Evolutionary conservation across 30 jellyfish, hydroid and myxozoan genomes (phyloP), one percentile per base, ranked within the genome.

Genomic region (Turritopsis dohrnii): DNA sequence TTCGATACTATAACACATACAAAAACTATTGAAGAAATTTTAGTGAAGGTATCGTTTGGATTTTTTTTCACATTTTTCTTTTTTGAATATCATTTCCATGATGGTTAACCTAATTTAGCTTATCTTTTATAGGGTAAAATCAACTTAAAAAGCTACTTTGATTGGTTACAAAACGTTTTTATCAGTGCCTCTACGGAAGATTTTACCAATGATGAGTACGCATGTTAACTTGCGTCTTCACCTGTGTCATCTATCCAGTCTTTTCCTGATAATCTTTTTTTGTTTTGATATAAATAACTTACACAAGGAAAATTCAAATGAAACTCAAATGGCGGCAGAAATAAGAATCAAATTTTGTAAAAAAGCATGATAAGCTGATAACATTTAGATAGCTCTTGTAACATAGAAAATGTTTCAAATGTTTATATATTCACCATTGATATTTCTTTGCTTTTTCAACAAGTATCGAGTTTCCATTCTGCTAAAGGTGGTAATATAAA

Each of bases 1-100:
- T 93, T 93, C 85, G 98, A 93, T 80, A 30, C 84, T 18, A 52
- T 88, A 72, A 88, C 98, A 9, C 83, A 85, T 71, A 52, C 96
- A 31, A 93, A 88, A 76, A 74, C 92, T 18, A 87, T 88, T 21
- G 98, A 93, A 30, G 77, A 82, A 22, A 85, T 93, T 16, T 80
- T 88, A 28, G 86, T 85, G 41, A 80, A 83, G 95, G 97, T 41
- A 41, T 41, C 13, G 13, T 41, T 41, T 41, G 5, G 60, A 41
- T 41, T 3, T 13, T 41, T 3, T 41, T 41, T 13, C 13, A 3
- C 13, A 13, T 3, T 13, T 41, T 41, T 41, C 60, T 41, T 41
- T 3, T 41, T 41, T 41, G n/a, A n/a, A n/a, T n/a, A n/a, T n/a
- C n/a, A n/a, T n/a, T n/a, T 41, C 5, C 60, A 3, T 41, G 60